Evolutionary conservation across 1,140 invertebrate genomes (phyloP).

Genomic region (Heliconius melpomene): DNA sequence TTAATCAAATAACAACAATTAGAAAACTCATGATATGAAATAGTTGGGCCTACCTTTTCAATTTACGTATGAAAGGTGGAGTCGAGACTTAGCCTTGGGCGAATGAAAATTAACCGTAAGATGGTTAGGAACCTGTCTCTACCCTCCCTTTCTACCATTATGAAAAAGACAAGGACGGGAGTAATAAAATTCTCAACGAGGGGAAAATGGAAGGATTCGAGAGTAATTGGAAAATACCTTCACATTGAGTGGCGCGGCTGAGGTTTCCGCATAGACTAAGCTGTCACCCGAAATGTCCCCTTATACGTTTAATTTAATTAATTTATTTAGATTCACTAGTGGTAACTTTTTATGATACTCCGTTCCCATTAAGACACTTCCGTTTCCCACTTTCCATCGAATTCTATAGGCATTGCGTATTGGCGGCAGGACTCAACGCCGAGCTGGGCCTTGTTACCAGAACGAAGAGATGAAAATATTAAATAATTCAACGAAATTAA

Average conservation of each 20-base stretch:
- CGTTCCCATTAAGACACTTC: too few relatives aligned
- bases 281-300: conserved; percentile 12
- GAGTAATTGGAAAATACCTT: conserved; percentile 66
- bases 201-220: conserved; percentile 64
- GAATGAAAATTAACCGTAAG: conserved; percentile 57
- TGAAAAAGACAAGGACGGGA: conserved; percentile 49
- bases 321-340: too few relatives aligned
- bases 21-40: conserved; percentile 43
- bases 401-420: too few relatives aligned
- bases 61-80: conserved; percentile 58
- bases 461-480: too few relatives aligned
- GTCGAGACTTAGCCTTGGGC: conserved; percentile 54
- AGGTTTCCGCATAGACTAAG: conserved; percentile 52
- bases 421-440: too few relatives aligned
- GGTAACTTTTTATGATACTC: too few relatives aligned
- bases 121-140: conserved; percentile 40
- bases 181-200: conserved; percentile 58
- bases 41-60: conserved; percentile 56
- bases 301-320: not conserved
- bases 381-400: too few relatives aligned
- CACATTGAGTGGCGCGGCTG: conserved; percentile 58
- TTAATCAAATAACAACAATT: conserved; percentile 25
- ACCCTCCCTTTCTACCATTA: conserved; percentile 41
- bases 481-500: not conserved
- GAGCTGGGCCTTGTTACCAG: too few relatives aligned